Percentiles rank a stretch among this genome's conserved stretches.
Evolutionary conservation across 2,113 vertebrate genomes (phyloP).

Genomic region (Nothocercus nigrocapillus): DNA sequence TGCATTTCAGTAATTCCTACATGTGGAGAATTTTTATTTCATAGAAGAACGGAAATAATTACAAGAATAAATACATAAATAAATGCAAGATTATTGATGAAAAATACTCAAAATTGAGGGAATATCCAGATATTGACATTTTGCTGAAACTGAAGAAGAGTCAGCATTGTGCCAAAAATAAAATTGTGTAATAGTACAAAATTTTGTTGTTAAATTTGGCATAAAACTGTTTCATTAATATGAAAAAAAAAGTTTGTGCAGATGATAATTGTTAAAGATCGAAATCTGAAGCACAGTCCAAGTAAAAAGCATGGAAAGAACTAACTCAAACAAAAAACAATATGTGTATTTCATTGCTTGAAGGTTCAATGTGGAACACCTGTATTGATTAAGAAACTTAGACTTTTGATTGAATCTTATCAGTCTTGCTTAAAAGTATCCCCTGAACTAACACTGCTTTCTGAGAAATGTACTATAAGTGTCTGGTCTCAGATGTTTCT

Average conservation of each 20-base stretch:
- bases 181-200: not conserved
- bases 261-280: not conserved
- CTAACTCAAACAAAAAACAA: not conserved
- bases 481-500: not conserved
- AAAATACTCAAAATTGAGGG: not conserved
- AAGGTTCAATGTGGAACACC: not conserved
- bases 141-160: not conserved
- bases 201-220: not conserved
- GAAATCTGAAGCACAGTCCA: not conserved
- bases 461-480: not conserved
- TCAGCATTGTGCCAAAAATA: too few relatives aligned
- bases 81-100: too few relatives aligned
- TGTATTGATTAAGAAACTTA: not conserved
- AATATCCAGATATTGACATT: not conserved
- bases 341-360: not conserved
- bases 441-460: not conserved
- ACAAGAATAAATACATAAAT: too few relatives aligned
- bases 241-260: not conserved
- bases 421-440: not conserved
- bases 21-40: not conserved
- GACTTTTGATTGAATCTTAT: not conserved
- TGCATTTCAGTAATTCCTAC: not conserved
- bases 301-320: not conserved
- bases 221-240: not conserved
- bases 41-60: not conserved